Conservation (phyloP, 1,140 invertebrate species). For the Ruditapes philippinarum region DNA sequence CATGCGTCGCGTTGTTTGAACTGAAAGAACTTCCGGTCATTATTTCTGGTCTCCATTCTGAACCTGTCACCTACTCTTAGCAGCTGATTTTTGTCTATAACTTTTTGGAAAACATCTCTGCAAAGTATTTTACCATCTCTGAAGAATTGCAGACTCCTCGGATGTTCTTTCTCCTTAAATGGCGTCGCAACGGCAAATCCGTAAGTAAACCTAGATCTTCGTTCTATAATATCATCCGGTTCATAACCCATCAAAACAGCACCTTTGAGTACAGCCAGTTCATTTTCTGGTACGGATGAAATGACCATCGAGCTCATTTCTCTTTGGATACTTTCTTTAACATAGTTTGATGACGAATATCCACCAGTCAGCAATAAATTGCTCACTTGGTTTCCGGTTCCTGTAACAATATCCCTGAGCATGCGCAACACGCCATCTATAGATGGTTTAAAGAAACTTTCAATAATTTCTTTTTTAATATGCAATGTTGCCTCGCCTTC, state of each 20-base stretch:
- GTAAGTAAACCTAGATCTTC: neutral
- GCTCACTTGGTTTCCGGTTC: neutral
- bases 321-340: neutral
- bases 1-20: neutral
- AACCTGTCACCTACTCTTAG: neutral
- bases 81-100: neutral
- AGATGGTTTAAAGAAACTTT: neutral
- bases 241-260: slow-evolving; percentile 9
- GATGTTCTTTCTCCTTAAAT: neutral
- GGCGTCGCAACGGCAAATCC: neutral
- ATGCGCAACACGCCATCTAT: neutral
- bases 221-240: neutral
- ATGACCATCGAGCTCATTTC: neutral
- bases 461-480: neutral
- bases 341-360: neutral
- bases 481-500: neutral
- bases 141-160: neutral
- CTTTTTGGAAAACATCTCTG: neutral
- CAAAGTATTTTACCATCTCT: neutral
- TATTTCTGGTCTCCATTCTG: neutral
- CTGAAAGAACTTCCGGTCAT: neutral
- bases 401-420: neutral
- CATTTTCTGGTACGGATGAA: neutral
- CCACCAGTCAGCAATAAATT: neutral
- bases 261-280: neutral